Conservation (phyloP, 2,888 invertebrate genomes). For the Brachylomia viminalis region DNA sequence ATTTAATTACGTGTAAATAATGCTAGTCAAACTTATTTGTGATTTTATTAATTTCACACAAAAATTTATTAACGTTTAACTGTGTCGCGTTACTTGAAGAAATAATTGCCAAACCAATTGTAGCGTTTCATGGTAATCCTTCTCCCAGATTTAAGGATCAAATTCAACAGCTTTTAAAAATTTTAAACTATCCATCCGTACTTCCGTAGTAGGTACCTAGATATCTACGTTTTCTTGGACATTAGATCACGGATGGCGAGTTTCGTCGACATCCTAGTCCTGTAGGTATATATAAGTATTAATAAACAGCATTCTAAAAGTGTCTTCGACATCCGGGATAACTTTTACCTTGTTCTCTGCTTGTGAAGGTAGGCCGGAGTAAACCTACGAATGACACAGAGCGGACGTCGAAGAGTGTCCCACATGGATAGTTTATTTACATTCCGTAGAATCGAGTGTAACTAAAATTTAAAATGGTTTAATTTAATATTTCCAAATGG, state of each 20-base stretch:
- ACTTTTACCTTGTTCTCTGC: background rate
- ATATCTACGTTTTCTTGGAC: background rate
- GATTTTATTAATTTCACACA: background rate
- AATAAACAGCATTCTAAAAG: background rate
- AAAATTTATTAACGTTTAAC: background rate
- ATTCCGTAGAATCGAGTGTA: constrained; percentile 23
- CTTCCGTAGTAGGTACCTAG: background rate
- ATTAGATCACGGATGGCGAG: background rate
- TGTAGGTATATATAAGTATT: too few relatives aligned
- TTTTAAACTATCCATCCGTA: background rate
- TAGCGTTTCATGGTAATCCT: background rate
- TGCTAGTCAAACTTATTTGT: background rate
- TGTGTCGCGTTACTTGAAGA: background rate
- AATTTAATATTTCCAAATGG: background rate
- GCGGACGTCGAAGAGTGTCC: constrained; percentile 21
- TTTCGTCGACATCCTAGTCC: background rate
- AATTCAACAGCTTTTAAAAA: too few relatives aligned
- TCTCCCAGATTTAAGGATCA: background rate
- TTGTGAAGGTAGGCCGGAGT: constrained; percentile 12
- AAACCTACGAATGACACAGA: background rate
- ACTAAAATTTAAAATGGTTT: background rate
- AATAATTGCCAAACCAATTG: background rate
- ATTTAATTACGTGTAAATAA: constrained; percentile 7
- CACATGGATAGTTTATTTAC: constrained; percentile 23
- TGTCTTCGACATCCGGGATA: background rate